Evolutionary conservation across 1,140 invertebrate genomes (phyloP).

Genomic region (Armadillidium nasatum): DNA sequence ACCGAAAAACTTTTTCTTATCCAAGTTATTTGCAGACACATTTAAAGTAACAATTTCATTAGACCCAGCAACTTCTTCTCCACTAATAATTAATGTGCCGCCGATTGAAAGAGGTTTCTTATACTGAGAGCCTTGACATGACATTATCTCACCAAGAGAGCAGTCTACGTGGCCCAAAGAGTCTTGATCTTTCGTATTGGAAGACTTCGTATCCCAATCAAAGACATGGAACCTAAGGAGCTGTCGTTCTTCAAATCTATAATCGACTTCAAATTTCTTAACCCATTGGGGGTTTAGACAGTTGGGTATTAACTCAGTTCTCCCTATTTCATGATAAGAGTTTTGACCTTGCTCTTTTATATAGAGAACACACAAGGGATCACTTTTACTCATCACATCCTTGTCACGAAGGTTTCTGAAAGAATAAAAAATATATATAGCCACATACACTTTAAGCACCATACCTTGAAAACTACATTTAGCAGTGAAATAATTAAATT

Average conservation of each 20-base stretch:
- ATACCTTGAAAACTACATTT: not conserved
- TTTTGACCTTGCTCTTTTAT: conserved; percentile 40
- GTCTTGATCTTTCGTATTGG: conserved; percentile 50
- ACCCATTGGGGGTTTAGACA: conserved; percentile 56
- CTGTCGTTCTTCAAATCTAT: conserved; percentile 56
- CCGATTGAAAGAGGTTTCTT: conserved; percentile 45
- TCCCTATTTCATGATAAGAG: conserved; percentile 49
- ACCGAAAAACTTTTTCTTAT: conserved; percentile 57
- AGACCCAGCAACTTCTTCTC: conserved; percentile 53
- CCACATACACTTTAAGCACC: not conserved
- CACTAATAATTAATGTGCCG: conserved; percentile 50
- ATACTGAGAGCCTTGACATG: conserved; percentile 47
- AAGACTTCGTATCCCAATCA: conserved; percentile 46
- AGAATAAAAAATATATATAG: not conserved
- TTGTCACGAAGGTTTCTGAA: conserved; percentile 51
- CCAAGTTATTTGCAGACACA: conserved; percentile 52
- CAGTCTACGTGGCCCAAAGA: conserved; percentile 54
- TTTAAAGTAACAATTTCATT: conserved; percentile 55
- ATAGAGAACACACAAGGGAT: conserved; percentile 54
- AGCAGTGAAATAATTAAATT: not conserved
- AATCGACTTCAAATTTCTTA: conserved; percentile 54
- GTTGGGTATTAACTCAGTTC: conserved; percentile 56
- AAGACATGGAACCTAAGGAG: conserved; percentile 49
- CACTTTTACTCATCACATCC: conserved; percentile 54
- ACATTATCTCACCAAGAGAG: conserved; percentile 56